Conservation (phyloP, 2,888 invertebrate species). For the Pyralis farinalis region DNA sequence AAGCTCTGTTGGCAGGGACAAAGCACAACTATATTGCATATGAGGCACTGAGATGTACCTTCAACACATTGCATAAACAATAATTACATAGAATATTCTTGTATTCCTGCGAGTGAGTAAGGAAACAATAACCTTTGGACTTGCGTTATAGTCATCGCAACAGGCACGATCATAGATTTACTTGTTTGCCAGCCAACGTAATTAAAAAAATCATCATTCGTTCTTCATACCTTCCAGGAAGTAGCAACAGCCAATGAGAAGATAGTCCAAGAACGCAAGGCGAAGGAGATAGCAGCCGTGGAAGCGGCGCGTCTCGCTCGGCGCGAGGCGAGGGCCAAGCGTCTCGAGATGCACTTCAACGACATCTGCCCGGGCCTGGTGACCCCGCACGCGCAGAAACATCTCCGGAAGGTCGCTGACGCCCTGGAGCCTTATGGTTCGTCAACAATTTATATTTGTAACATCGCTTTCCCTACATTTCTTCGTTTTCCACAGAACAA, state of each 20-base stretch:
- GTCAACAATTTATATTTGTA: too few relatives aligned
- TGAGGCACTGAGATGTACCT: too few relatives aligned
- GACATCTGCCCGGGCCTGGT: slow-evolving; percentile 74
- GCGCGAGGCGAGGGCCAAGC: slow-evolving; percentile 69
- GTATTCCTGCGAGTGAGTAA: too few relatives aligned
- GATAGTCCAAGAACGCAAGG: slow-evolving; percentile 39
- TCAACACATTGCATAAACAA: too few relatives aligned
- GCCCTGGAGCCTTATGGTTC: slow-evolving; percentile 57
- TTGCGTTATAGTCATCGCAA: too few relatives aligned
- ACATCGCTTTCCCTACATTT: too few relatives aligned
- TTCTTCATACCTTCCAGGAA: slow-evolving; percentile 33
- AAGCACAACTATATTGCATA: too few relatives aligned
- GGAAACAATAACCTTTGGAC: too few relatives aligned
- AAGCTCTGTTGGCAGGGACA: too few relatives aligned
- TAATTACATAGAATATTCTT: too few relatives aligned
- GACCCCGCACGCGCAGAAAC: slow-evolving; percentile 75
- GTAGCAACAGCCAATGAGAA: slow-evolving; percentile 51
- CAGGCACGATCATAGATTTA: not conserved
- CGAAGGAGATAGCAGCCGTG: slow-evolving; percentile 57
- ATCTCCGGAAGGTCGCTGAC: slow-evolving; percentile 59
- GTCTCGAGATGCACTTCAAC: slow-evolving; percentile 71
- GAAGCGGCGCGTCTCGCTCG: slow-evolving; percentile 68
- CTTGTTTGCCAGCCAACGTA: not conserved
- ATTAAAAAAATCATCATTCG: too few relatives aligned
- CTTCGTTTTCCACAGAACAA: too few relatives aligned